Conservation (phyloP, 2,888 invertebrate genomes). For the Orthosia cruda region DNA sequence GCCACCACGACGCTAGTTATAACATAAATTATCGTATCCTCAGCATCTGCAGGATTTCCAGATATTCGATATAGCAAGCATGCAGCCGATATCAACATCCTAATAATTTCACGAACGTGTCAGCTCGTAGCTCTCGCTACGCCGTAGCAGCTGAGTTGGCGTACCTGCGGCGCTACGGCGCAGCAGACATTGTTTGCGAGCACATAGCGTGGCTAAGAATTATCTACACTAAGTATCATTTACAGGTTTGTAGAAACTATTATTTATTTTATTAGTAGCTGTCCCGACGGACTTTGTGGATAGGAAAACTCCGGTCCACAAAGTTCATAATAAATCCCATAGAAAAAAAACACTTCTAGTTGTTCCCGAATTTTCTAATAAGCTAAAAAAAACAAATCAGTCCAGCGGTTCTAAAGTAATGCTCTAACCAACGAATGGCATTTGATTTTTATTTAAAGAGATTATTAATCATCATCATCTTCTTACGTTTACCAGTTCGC, state of each 20-base stretch:
- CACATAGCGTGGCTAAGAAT: conserved; percentile 15
- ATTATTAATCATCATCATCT: too few relatives aligned
- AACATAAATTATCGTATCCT: background rate
- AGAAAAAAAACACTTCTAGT: too few relatives aligned
- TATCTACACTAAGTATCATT: conserved; percentile 31
- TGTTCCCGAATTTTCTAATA: too few relatives aligned
- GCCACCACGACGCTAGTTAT: background rate
- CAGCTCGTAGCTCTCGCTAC: conserved; percentile 44
- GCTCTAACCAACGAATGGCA: too few relatives aligned
- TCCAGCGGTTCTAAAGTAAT: too few relatives aligned
- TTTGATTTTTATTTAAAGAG: too few relatives aligned
- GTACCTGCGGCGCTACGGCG: conserved; percentile 58
- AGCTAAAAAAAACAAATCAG: too few relatives aligned
- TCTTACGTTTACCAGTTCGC: too few relatives aligned
- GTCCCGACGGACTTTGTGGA: too few relatives aligned
- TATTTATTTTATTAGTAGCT: too few relatives aligned
- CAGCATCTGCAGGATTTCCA: background rate
- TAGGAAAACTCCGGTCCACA: too few relatives aligned
- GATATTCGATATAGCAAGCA: conserved; percentile 14
- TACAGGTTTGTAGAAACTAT: background rate
- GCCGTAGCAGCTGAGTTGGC: conserved; percentile 57
- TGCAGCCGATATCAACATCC: conserved; percentile 21
- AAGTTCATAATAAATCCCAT: too few relatives aligned
- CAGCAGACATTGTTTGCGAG: conserved; percentile 54
- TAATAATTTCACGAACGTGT: conserved; percentile 50